Evolutionary conservation across 2,888 invertebrate genomes (phyloP), one percentile per base, ranked within the genome.

Genomic region (Steinernema scapterisci): DNA sequence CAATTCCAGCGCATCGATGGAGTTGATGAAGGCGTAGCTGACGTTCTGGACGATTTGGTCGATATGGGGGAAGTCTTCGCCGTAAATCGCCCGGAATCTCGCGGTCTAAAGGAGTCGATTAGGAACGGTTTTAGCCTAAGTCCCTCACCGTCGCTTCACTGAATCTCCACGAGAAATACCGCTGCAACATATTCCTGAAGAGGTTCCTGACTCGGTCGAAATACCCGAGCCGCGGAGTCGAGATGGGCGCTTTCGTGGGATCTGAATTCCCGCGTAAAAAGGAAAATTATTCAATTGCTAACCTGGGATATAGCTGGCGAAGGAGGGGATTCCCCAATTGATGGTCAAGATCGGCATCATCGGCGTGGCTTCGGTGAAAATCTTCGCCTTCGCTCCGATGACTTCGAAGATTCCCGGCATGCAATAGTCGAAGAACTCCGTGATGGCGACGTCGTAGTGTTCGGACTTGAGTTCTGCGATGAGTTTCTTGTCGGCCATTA

Each of bases 251-350:
- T 3, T 63, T 63, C 13, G 27, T 63, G 1, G 63, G 63, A 31
- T 63, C 63, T 63, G 27, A 31, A 63, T n/a, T n/a, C n/a, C n/a
- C n/a, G n/a, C n/a, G n/a, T n/a, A n/a, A n/a, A n/a, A n/a, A n/a
- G n/a, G n/a, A n/a, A n/a, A n/a, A n/a, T n/a, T n/a, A n/a, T n/a
- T n/a, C n/a, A n/a, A n/a, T n/a, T n/a, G n/a, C 51, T 51, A 25
- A 54, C 54, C 25, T 23, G 54, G 54, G 6, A 23, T 54, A 21
- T 54, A 54, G 25, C 54, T 23, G 25, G 21, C 54, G 25, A 54
- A 54, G 3, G 54, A 54, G 7, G 54, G 54, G 25, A 54, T 54
- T 54, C 54, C 54, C 54, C 54, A 54, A 21, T 23, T 54, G 23
- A 21, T 23, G 3, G 54, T 54, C 6, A 54, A 21, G 3, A 27